Percentiles rank a stretch among this genome's conserved stretches.
Conservation (phyloP, 1,140 invertebrate species). For the Achatina immaculata region DNA sequence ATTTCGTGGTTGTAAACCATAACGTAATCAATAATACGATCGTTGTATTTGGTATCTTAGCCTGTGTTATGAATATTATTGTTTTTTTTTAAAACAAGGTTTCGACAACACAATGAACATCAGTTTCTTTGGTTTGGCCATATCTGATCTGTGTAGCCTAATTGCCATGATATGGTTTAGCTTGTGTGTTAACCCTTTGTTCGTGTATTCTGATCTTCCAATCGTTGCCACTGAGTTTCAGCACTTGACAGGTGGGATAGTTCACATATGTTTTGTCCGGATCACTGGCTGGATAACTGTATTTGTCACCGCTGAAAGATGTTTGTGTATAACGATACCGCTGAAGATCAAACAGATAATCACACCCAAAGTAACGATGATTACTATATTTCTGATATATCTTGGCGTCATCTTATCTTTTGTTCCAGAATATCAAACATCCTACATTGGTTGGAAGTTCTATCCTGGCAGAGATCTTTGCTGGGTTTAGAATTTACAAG, state of each 20-base stretch:
- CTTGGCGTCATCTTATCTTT: background rate
- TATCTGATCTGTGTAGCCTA: background rate
- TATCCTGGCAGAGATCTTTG: background rate
- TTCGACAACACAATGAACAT: background rate
- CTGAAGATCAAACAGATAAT: constrained; percentile 3
- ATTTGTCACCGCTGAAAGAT: constrained; percentile 5
- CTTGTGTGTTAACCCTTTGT: background rate
- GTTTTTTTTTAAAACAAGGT: background rate
- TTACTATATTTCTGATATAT: background rate
- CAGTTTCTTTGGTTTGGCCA: no score
- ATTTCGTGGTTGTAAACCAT: background rate
- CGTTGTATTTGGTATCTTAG: background rate
- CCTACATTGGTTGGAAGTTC: constrained; percentile 4
- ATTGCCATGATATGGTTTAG: background rate
- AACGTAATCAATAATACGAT: background rate
- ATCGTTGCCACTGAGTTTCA: background rate
- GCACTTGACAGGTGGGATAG: background rate
- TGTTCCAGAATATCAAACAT: background rate
- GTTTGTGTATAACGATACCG: background rate
- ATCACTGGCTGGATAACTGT: constrained; percentile 16
- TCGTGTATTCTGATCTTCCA: background rate
- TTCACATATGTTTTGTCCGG: background rate
- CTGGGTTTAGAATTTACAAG: background rate
- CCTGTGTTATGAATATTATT: background rate
- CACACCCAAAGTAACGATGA: background rate